Base-by-base conservation (phyloP, 1,140 invertebrate species). In the Cotesia vestalis region DNA sequence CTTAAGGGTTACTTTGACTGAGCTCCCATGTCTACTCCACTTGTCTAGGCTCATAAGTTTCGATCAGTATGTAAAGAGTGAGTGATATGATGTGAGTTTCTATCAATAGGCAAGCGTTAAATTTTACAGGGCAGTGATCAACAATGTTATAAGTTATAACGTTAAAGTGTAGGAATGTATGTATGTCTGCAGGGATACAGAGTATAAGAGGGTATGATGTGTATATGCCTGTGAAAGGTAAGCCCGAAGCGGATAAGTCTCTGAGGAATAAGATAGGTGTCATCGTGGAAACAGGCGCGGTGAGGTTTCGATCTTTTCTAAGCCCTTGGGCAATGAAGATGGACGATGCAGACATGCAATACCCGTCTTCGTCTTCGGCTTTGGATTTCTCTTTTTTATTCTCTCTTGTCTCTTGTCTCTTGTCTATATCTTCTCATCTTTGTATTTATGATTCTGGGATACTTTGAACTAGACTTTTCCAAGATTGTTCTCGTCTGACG, bases 261-360 rank as follows among this genome's bases (percentile, higher is more conserved):
- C 34, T n/a, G n/a, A 53, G 66, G 66, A 68, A 59, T 68, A 68
- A 36, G 52, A 68, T 68, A 57, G 66, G 52, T 34, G 55, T 53
- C 52, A 35, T 35, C 35, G 66, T 52, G 52, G 53, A 55, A 55
- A 55, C 53, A 17, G 55, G 51, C 6, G 34, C 5, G 51, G 34
- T n/a, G 53, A 38, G 20, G 55, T 34, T 53, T 55, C 66, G 27
- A 38, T 68, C 66, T 57, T 27, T 55, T 35, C 2, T 11, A 35
- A 38, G 36, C 20, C 66, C 52, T 55, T n/a, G 8, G 34, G 34
- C 66, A 68, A 57, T 57, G 52, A 66, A 51, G 64, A 66, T 66
- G 64, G 64, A 66, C 64, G 46, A 66, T 53, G 40, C 46, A 66
- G 20, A n/a, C 14, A 11, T 52, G 51, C 64, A n/a, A 64, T 46